Evolutionary conservation across 2,113 vertebrate species (phyloP).

Genomic region (Menura novaehollandiae): DNA sequence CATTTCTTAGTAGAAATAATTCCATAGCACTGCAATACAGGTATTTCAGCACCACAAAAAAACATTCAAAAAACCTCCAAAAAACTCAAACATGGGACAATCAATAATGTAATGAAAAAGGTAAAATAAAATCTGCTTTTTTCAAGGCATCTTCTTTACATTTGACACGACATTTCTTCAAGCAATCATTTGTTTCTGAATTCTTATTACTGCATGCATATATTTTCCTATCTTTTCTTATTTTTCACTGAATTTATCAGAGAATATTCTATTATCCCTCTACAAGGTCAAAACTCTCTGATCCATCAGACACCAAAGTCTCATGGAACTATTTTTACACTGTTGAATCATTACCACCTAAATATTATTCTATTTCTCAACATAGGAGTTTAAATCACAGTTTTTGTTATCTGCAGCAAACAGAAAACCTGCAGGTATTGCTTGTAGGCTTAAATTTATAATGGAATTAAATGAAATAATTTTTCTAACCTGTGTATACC

Average conservation of each 20-base stretch:
- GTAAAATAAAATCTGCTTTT: neutral
- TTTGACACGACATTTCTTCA: neutral
- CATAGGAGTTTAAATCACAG: neutral
- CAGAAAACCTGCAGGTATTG: neutral
- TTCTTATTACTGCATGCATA: neutral
- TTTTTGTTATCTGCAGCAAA: neutral
- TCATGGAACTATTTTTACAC: neutral
- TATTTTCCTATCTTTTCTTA: neutral
- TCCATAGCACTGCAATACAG: neutral
- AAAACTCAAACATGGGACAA: neutral
- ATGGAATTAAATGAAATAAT: neutral
- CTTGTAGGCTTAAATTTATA: neutral
- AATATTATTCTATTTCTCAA: neutral
- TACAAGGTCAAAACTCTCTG: neutral
- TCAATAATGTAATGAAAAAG: neutral
- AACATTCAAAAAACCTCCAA: fast-evolving
- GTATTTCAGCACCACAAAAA: neutral
- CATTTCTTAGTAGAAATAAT: neutral
- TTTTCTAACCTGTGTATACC: neutral
- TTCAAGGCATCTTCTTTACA: neutral
- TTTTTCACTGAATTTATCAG: neutral
- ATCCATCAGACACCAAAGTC: neutral
- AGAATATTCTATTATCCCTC: neutral
- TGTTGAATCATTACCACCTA: neutral
- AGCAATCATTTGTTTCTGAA: neutral